These are phyloP conservation scores for Orestias chungarensis DNA, from an alignment of 2,797 vertebrate genomes.

Conservation along the genomic window DNA sequence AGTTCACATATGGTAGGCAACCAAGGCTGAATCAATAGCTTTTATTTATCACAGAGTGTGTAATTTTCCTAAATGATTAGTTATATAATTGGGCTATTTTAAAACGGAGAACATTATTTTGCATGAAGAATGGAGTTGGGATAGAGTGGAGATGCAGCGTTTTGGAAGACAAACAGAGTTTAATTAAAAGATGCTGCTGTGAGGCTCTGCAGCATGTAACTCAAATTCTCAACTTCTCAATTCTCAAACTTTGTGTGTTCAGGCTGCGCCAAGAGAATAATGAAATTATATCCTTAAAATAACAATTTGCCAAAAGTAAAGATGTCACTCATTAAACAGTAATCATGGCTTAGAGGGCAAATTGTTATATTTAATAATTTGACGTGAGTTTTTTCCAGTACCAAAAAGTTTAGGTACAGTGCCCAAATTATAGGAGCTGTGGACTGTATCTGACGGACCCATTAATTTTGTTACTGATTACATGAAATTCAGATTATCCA, in stretches of 20 bases:
- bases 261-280: background rate
- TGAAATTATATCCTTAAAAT: background rate
- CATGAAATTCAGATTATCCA: no score
- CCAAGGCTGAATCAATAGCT: conserved; percentile 33
- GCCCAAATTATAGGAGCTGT: no score
- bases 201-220: no score
- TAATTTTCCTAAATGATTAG: conserved; percentile 13
- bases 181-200: background rate
- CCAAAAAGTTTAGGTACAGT: no score
- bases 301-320: no score
- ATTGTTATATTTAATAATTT: no score
- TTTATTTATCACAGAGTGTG: conserved; percentile 30
- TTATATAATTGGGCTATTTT: conserved; percentile 50
- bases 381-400: no score
- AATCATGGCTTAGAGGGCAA: no score
- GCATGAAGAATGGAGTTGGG: conserved; percentile 37
- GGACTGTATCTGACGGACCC: no score
- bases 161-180: conserved; percentile 36
- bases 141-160: conserved; percentile 32
- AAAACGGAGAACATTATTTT: conserved; percentile 21
- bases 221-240: no score
- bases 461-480: no score
- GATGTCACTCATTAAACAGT: no score
- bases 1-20: conserved; percentile 14
- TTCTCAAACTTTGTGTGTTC: background rate